These are phyloP conservation scores for Pedetes capensis DNA, from an alignment of 2,113 vertebrate genomes.

Conservation along the genomic window DNA sequence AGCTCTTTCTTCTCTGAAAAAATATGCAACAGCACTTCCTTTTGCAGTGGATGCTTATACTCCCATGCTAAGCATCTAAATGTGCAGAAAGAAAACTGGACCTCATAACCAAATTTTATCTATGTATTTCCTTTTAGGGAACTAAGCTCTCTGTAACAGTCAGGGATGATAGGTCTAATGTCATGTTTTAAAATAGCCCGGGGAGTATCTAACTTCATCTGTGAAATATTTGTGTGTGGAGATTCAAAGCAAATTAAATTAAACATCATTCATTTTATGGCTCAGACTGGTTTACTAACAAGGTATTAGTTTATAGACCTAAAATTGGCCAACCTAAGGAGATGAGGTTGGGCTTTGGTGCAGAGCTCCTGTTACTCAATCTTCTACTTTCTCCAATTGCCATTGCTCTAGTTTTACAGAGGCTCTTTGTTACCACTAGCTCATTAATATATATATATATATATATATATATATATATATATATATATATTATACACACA, in stretches of 20 bases:
- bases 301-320: neutral
- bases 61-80: neutral
- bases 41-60: neutral
- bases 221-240: neutral
- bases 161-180: neutral
- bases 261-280: neutral
- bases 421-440: neutral
- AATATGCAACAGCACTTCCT: conserved; percentile 55
- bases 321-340: neutral
- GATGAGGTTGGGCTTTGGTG: neutral
- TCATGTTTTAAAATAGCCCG: neutral
- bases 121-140: neutral
- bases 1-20: conserved; percentile 69
- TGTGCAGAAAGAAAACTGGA: neutral
- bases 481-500: too few relatives aligned
- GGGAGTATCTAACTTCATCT: neutral
- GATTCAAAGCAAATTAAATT: neutral
- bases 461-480: too few relatives aligned
- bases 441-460: too few relatives aligned
- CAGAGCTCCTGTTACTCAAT: accelerated
- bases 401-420: neutral
- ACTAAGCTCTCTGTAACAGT: neutral
- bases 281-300: neutral
- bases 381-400: neutral
- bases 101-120: neutral